Evolutionary conservation across 2,113 vertebrate species (phyloP).

Genomic region (Prinia subflava): DNA sequence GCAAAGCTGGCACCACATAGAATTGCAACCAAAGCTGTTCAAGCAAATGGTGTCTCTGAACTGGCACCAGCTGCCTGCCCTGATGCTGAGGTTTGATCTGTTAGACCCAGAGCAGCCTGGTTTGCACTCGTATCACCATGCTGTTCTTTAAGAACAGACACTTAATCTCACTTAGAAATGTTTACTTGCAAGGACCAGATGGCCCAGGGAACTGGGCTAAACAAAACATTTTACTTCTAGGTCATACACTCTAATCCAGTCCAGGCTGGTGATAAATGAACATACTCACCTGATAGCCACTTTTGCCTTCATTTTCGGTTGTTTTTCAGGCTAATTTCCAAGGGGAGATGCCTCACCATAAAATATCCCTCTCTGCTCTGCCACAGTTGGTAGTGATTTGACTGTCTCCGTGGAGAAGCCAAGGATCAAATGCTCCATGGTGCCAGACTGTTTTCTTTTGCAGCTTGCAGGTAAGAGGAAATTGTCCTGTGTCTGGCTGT

Average conservation of each 20-base stretch:
- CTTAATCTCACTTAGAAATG: constrained; percentile 59
- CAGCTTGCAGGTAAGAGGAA: constrained; percentile 51
- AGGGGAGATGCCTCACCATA: neutral
- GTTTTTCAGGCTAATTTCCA: constrained; percentile 1
- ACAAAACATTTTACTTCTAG: constrained; percentile 57
- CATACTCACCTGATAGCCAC: constrained; percentile 30
- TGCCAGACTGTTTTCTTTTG: constrained; percentile 43
- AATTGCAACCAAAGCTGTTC: neutral
- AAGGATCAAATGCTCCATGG: constrained; percentile 25
- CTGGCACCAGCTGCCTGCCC: neutral
- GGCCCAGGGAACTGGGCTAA: constrained; percentile 34
- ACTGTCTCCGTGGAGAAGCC: constrained; percentile 1
- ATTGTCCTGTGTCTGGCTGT: constrained; percentile 13
- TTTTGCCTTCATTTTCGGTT: constrained; percentile 8
- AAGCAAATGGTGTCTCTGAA: neutral
- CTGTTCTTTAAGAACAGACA: constrained; percentile 5
- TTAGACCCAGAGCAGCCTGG: constrained; percentile 32
- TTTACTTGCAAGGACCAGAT: constrained; percentile 44
- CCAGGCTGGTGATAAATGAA: constrained; percentile 38
- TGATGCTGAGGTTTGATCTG: constrained; percentile 6
- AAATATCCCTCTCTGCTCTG: neutral
- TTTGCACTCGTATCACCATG: constrained; percentile 12
- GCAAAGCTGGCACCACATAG: neutral
- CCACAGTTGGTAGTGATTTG: constrained; percentile 33
- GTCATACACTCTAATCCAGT: constrained; percentile 35